phyloP scores from a whole-genome alignment of 35 echinoderm and acorn worm genomes.

The Heliocidaris erythrogramma region DNA sequence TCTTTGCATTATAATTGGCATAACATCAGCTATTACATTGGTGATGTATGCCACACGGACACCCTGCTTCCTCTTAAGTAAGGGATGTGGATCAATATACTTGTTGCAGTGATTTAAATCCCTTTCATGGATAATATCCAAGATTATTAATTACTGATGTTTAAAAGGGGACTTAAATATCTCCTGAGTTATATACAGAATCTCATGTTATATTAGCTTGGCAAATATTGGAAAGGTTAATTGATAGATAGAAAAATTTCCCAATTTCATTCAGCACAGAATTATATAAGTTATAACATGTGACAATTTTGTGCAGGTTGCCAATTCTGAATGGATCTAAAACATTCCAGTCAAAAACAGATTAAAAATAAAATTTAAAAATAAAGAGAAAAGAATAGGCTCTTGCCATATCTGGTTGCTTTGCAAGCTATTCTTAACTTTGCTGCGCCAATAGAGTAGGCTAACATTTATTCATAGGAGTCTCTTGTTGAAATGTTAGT shows the following conservation, averaged over 20 bases:
- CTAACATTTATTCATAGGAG: too few relatives aligned
- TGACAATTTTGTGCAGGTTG: not conserved
- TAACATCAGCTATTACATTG: not conserved
- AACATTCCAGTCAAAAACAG: not conserved
- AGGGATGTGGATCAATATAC: not conserved
- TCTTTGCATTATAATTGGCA: not conserved
- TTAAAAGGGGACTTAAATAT: not conserved
- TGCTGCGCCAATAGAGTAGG: too few relatives aligned
- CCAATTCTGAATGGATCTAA: not conserved
- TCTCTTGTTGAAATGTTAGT: too few relatives aligned
- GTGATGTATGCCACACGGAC: not conserved
- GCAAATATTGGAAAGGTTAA: not conserved
- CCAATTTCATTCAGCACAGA: not conserved
- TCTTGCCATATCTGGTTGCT: not conserved
- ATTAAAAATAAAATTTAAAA: not conserved
- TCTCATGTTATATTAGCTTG: not conserved
- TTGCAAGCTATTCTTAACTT: not conserved
- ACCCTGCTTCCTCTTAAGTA: not conserved
- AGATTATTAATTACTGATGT: not conserved
- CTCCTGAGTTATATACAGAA: not conserved
- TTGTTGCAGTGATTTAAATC: not conserved
- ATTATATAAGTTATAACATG: not conserved
- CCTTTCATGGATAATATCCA: not conserved
- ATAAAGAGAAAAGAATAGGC: too few relatives aligned
- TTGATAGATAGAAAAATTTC: not conserved